These are phyloP conservation scores for Peromyscus nudipes DNA, from an alignment of 2,797 vertebrate genomes.

Conservation along the genomic window DNA sequence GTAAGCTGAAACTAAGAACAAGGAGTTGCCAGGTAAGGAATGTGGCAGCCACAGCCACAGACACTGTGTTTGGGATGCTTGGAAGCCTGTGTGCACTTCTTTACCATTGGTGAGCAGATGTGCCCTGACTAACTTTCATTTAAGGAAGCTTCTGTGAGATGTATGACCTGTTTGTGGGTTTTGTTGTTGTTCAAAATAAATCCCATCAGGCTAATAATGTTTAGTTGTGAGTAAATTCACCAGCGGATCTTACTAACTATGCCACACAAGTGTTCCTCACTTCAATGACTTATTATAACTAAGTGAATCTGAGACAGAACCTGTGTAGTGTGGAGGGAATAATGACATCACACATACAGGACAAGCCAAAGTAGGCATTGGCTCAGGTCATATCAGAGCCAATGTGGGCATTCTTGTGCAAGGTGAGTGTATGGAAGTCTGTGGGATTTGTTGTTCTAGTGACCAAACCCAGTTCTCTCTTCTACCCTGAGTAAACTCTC, in stretches of 20 bases:
- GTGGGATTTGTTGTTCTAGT: neutral
- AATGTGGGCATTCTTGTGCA: neutral
- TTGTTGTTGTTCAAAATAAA: conserved; percentile 20
- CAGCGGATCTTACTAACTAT: neutral
- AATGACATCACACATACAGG: neutral
- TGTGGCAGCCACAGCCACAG: neutral
- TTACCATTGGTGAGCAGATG: neutral
- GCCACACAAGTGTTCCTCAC: neutral
- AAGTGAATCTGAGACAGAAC: conserved; percentile 32
- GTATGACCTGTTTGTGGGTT: neutral
- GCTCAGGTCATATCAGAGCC: neutral
- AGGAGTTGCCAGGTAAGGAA: neutral
- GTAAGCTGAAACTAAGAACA: neutral
- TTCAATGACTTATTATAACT: conserved; percentile 2
- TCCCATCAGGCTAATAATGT: neutral
- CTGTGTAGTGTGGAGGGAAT: neutral
- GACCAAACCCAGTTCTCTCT: neutral
- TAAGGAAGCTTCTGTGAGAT: neutral
- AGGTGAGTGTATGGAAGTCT: neutral
- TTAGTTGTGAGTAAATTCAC: neutral
- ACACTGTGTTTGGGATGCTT: neutral
- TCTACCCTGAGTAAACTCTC: neutral
- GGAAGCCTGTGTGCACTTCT: neutral
- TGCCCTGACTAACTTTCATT: neutral
- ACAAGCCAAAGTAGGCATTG: conserved; percentile 3